Base-by-base conservation (phyloP, 2,888 invertebrate species). In the Andrena chrysosceles region DNA sequence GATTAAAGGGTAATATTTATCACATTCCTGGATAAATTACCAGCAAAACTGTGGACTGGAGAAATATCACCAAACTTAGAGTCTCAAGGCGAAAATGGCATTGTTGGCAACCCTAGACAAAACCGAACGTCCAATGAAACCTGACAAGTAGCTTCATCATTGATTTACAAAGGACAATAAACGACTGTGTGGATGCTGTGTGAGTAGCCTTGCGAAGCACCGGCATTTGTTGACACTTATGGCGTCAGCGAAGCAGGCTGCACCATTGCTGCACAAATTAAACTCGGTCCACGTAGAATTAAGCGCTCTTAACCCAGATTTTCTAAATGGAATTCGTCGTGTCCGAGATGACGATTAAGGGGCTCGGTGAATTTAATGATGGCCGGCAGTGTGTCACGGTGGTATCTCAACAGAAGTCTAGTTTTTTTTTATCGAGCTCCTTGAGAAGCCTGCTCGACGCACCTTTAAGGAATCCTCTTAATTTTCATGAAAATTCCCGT, bases 251-350 rank as follows among this genome's bases (percentile, higher is more conserved):
- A 0, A n/a, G 54, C 42, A 23, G 5, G 13, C n/a, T 33, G 56
- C 26, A 49, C 42, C 72, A 64, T 75, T 70, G 33, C 81, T 48
- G 49, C n/a, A 82, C 33, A 66, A 70, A 76, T 75, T 29, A 35
- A 42, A 42, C 23, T n/a, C 64, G 64, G 35, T 64, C 52, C 23
- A 26, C n/a, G 26, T 33, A 33, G 62, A 56, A 62, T 64, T 52
- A 60, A 70, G 63, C 49, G 81, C 48, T 66, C 81, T 72, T 81
- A 81, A 83, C 83, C 83, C 68, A 81, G 54, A 82, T 83, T 77
- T 76, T 72, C 52, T 31, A 82, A 82, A 81, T 76, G 76, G 76
- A 63, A 68, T 71, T 71, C 2, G 42, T 35, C 54, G 23, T 6
- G 62, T 71, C 60, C 63, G 48, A n/a, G 26, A 29, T 8, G 0